phyloP scores from a whole-genome alignment of 2,888 invertebrate genomes.

The Tetheella fluctuosa region DNA sequence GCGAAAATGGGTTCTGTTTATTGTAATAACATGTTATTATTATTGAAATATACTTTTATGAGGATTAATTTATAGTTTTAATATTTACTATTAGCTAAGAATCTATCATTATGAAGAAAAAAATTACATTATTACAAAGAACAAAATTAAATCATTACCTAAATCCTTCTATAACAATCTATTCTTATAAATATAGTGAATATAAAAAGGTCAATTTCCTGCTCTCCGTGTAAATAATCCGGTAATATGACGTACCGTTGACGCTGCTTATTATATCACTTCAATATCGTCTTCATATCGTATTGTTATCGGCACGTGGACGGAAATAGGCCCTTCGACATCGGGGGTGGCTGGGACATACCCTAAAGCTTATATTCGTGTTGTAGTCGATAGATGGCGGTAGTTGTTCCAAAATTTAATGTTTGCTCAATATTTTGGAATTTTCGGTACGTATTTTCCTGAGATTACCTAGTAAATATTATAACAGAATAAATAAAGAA shows the following conservation, averaged over 20 bases:
- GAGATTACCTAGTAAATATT: too few relatives aligned
- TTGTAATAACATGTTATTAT: slow-evolving; percentile 25
- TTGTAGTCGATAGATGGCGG: slow-evolving; percentile 59
- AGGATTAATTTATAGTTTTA: slow-evolving; percentile 16
- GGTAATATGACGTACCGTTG: slow-evolving; percentile 70
- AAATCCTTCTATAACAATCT: not conserved
- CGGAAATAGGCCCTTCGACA: slow-evolving; percentile 71
- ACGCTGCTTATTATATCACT: slow-evolving; percentile 59
- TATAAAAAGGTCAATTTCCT: slow-evolving; percentile 74
- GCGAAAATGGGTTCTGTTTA: slow-evolving; percentile 60
- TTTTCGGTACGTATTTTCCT: too few relatives aligned
- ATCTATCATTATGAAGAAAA: too few relatives aligned
- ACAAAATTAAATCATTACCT: too few relatives aligned
- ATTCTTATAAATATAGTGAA: too few relatives aligned
- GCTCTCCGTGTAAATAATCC: slow-evolving; percentile 66
- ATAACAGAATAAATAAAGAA: too few relatives aligned
- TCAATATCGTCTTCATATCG: slow-evolving; percentile 56
- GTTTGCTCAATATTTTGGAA: not conserved
- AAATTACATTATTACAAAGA: too few relatives aligned
- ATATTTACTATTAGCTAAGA: slow-evolving; percentile 12
- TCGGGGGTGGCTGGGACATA: slow-evolving; percentile 19
- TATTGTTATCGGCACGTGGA: slow-evolving; percentile 74
- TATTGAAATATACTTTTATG: slow-evolving; percentile 36
- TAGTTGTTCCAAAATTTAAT: slow-evolving; percentile 13
- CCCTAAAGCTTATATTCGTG: slow-evolving; percentile 24